Evolutionary conservation across 1,140 invertebrate genomes (phyloP).

Genomic region (Megalopta genalis): DNA sequence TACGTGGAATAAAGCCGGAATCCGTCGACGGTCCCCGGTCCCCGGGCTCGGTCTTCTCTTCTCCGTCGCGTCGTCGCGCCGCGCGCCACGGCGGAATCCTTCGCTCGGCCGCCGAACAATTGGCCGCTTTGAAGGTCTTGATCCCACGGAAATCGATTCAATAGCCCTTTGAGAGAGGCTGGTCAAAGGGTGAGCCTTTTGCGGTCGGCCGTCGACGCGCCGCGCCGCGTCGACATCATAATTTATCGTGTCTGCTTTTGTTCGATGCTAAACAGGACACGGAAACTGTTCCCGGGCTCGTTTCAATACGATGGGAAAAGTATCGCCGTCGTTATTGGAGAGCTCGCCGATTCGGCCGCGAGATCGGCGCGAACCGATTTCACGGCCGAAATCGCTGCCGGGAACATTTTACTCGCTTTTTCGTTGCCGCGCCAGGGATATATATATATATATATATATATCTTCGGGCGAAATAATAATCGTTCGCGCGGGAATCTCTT

Average conservation of each 20-base stretch:
- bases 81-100: conserved; percentile 4
- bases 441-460: no score
- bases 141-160: conserved; percentile 40
- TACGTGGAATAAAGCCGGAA: conserved; percentile 26
- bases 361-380: no score
- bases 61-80: conserved; percentile 6
- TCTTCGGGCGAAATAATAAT: no score
- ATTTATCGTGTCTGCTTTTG: conserved; percentile 37
- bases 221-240: conserved; percentile 32
- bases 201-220: conserved; percentile 30
- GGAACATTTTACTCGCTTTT: no score
- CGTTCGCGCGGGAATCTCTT: no score
- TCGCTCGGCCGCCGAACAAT: conserved; percentile 24
- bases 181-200: conserved; percentile 39
- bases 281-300: not conserved
- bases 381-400: no score
- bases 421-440: no score
- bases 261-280: conserved; percentile 2
- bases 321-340: not conserved
- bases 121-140: conserved; percentile 31
- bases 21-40: not conserved
- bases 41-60: conserved; percentile 1
- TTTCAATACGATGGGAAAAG: not conserved
- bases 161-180: conserved; percentile 35
- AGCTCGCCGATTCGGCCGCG: no score